Percentiles rank a stretch among this genome's conserved stretches.
These are phyloP conservation scores for Ernsta delagoae DNA, from an alignment of 2,888 invertebrate species.

Conservation along the genomic window DNA sequence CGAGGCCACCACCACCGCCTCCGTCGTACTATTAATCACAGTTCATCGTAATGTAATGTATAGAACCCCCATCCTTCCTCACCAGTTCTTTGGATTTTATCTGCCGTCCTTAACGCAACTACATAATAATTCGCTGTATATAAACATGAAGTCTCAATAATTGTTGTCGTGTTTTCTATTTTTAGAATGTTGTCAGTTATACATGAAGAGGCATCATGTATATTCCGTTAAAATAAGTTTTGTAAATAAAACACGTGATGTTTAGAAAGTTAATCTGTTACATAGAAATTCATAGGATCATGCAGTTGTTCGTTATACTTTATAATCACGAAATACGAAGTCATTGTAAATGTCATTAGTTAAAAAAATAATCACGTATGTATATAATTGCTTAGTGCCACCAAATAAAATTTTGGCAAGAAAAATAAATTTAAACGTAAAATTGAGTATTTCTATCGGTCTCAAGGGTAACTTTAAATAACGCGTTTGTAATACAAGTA, in stretches of 20 bases:
- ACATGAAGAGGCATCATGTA: no score
- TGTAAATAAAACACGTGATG: not conserved
- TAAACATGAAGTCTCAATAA: not conserved
- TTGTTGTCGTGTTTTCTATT: no score
- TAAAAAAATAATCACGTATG: not conserved
- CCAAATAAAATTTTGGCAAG: not conserved
- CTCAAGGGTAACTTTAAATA: not conserved
- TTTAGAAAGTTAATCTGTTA: not conserved
- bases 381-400: not conserved
- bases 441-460: not conserved
- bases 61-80: not conserved
- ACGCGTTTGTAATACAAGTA: no score
- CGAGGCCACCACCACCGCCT: constrained; percentile 8
- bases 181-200: no score
- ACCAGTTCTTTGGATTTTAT: not conserved
- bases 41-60: not conserved
- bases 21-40: constrained; percentile 2
- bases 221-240: no score
- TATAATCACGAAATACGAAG: not conserved
- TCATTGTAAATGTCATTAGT: constrained; percentile 5
- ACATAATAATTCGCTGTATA: not conserved
- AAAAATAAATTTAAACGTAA: not conserved
- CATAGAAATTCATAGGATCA: not conserved
- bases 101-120: constrained; percentile 25
- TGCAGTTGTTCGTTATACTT: not conserved